Conservation (phyloP, 2,113 vertebrate genomes). For the Dipodomys merriami region DNA sequence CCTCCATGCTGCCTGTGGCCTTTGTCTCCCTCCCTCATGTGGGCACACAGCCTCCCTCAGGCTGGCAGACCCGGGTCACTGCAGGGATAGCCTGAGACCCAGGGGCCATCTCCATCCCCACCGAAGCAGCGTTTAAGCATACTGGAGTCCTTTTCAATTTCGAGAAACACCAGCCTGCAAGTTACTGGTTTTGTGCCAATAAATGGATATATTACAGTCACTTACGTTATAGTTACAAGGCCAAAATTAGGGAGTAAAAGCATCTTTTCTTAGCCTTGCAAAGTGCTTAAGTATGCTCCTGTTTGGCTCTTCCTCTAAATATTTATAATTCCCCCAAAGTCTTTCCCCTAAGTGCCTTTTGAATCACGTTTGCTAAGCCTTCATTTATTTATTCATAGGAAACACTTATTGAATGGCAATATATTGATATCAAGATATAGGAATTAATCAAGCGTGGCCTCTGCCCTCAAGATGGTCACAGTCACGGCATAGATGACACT, state of each 20-base stretch:
- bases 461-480: not conserved
- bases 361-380: not conserved
- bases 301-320: not conserved
- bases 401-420: slow-evolving; percentile 33
- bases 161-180: not conserved
- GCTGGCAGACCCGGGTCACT: not conserved
- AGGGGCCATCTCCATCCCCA: not conserved
- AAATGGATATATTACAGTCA: not conserved
- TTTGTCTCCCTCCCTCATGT: rapidly evolving
- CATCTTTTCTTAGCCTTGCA: not conserved
- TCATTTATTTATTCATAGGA: slow-evolving; percentile 26
- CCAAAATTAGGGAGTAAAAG: not conserved
- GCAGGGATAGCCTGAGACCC: not conserved
- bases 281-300: not conserved
- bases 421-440: not conserved
- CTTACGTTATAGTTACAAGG: not conserved
- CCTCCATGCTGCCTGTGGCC: rapidly evolving
- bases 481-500: too few relatives aligned
- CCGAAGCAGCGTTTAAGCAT: not conserved
- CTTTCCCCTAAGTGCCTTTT: slow-evolving; percentile 65
- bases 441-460: not conserved
- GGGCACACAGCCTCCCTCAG: too few relatives aligned
- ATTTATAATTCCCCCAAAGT: slow-evolving; percentile 32
- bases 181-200: not conserved
- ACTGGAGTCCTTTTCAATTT: not conserved